Percentiles rank a stretch among this genome's conserved stretches.
These are phyloP conservation scores for Pseudopodoces humilis DNA, from an alignment of 2,113 vertebrate genomes.

Conservation along the genomic window DNA sequence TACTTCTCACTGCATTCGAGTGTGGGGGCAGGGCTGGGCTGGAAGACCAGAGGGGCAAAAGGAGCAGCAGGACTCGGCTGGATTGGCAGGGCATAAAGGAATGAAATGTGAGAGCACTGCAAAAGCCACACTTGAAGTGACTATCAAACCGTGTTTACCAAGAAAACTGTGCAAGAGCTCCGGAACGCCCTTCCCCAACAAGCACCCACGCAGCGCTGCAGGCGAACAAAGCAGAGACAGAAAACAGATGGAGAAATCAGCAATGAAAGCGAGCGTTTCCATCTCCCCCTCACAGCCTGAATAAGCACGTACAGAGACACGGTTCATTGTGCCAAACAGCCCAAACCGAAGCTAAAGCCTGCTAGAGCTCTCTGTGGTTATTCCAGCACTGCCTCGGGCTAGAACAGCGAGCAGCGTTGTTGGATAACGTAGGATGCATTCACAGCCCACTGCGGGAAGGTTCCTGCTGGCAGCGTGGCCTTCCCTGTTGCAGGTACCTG, in stretches of 20 bases:
- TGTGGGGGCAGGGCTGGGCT: background rate
- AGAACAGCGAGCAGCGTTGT: background rate
- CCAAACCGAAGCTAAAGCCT: background rate
- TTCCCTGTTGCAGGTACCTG: background rate
- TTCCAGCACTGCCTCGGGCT: background rate
- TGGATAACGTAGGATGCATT: background rate
- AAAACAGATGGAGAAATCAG: conserved; percentile 28
- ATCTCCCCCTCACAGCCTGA: background rate
- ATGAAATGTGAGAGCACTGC: background rate
- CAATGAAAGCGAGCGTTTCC: background rate
- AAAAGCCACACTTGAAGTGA: conserved; percentile 27
- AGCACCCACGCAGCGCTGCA: conserved; percentile 25
- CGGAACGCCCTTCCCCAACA: background rate
- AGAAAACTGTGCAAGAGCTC: background rate
- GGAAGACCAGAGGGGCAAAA: background rate
- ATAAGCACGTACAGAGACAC: background rate
- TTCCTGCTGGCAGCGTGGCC: background rate
- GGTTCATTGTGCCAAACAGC: background rate
- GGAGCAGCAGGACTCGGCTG: conserved; percentile 18
- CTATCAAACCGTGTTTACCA: background rate
- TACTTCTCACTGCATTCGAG: background rate
- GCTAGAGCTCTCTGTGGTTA: background rate
- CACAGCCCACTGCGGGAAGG: background rate
- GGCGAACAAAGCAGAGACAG: background rate
- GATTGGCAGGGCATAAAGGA: conserved; percentile 13